phyloP scores from a whole-genome alignment of 1,140 invertebrate species.

The Triops cancriformis region DNA sequence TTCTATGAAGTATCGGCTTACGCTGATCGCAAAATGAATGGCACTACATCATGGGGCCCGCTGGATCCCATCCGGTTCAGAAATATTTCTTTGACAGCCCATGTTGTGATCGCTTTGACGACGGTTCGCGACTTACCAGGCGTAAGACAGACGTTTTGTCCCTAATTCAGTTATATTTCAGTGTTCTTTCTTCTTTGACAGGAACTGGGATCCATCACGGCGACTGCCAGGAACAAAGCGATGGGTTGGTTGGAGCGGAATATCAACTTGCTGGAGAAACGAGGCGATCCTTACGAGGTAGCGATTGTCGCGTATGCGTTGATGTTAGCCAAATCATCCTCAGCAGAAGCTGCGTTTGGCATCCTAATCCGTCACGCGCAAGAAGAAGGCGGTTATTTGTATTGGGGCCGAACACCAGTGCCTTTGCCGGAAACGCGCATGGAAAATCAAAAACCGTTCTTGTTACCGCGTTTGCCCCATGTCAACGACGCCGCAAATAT shows the following conservation, averaged over 20 bases:
- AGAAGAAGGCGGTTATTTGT: constrained; percentile 64
- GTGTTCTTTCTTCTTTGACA: constrained; percentile 30
- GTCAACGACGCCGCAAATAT: constrained; percentile 85
- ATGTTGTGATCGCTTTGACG: constrained; percentile 74
- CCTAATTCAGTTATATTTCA: constrained; percentile 25
- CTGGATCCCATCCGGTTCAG: constrained; percentile 49
- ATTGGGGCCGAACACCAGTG: constrained; percentile 70
- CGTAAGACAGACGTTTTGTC: constrained; percentile 39
- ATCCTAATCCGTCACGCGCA: constrained; percentile 55
- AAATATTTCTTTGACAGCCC: constrained; percentile 80
- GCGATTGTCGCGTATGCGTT: constrained; percentile 82
- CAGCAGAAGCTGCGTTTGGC: constrained; percentile 70
- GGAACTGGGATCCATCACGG: constrained; percentile 61
- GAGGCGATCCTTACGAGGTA: constrained; percentile 69
- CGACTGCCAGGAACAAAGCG: constrained; percentile 49
- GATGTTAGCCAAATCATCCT: constrained; percentile 63
- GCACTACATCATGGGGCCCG: constrained; percentile 47
- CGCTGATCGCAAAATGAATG: constrained; percentile 73
- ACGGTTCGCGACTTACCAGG: constrained; percentile 69
- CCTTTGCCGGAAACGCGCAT: constrained; percentile 69
- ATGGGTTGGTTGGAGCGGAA: constrained; percentile 75
- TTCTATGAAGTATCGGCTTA: constrained; percentile 77
- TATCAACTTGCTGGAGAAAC: constrained; percentile 58
- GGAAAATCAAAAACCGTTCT: constrained; percentile 83
- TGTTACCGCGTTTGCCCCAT: constrained; percentile 74